These are phyloP conservation scores for Ciconia boyciana DNA, from an alignment of 2,113 vertebrate genomes.

Conservation along the genomic window DNA sequence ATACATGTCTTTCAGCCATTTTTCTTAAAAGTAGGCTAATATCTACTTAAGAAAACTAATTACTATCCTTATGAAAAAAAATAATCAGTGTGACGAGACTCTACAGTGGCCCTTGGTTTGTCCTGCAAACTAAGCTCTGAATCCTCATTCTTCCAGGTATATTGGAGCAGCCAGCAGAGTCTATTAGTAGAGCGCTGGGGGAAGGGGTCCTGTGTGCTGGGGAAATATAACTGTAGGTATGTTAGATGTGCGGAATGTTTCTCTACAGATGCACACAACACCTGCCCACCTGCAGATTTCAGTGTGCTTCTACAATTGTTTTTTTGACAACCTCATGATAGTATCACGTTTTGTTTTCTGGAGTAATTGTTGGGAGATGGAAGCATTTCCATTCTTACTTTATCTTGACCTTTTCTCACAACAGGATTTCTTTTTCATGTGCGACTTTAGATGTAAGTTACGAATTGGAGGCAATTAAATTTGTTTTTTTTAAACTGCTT, in stretches of 20 bases:
- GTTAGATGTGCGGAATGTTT: neutral
- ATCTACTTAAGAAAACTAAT: conserved; percentile 22
- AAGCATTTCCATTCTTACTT: neutral
- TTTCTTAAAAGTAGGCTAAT: conserved; percentile 40
- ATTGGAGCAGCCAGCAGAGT: neutral
- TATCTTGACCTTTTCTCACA: neutral
- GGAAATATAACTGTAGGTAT: fast-evolving
- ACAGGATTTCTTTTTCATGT: neutral
- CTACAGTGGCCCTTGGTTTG: neutral
- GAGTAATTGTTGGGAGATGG: neutral
- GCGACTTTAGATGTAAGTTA: neutral
- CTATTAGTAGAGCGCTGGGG: neutral
- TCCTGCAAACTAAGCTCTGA: neutral
- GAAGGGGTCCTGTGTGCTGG: neutral
- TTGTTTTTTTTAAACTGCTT: neutral
- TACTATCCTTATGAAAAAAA: neutral
- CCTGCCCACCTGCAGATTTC: neutral
- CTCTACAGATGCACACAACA: fast-evolving
- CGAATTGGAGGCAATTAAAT: neutral
- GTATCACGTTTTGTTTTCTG: neutral
- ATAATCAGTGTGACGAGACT: neutral
- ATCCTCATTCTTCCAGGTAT: neutral
- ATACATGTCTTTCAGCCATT: conserved; percentile 7
- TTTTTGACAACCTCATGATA: neutral
- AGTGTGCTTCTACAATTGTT: neutral